phyloP scores from a whole-genome alignment of 2,113 vertebrate genomes.

The Gobio gobio region DNA sequence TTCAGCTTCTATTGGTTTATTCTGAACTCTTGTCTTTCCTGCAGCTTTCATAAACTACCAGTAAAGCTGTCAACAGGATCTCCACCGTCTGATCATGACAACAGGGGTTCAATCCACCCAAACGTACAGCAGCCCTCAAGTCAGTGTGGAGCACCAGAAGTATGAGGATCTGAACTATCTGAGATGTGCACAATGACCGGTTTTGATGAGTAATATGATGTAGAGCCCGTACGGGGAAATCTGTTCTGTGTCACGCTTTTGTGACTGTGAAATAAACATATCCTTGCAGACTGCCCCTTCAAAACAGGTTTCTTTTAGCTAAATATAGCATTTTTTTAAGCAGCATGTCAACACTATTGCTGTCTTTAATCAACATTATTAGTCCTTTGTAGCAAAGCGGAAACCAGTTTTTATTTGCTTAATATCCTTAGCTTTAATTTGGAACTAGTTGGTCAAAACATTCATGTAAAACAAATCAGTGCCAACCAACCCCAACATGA shows the following conservation, averaged over 20 bases:
- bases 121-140: too few relatives aligned
- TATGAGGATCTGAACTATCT: conserved; percentile 1
- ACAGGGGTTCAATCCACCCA: neutral
- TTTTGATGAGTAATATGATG: conserved; percentile 23
- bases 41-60: conserved; percentile 63
- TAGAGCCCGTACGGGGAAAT: neutral
- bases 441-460: neutral
- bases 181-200: conserved; percentile 20
- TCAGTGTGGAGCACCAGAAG: too few relatives aligned
- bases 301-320: neutral
- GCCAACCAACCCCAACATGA: neutral
- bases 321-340: neutral
- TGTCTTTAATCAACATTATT: neutral
- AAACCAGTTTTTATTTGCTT: neutral
- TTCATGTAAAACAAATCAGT: too few relatives aligned
- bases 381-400: neutral
- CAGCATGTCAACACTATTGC: neutral
- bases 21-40: conserved; percentile 43
- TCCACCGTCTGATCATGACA: conserved; percentile 65
- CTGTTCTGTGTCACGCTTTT: neutral
- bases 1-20: conserved; percentile 20
- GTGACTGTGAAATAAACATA: neutral
- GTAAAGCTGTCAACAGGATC: conserved; percentile 82
- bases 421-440: neutral
- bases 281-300: neutral